Evolutionary conservation across 1,140 invertebrate species (phyloP).

Genomic region (Aricia agestis): DNA sequence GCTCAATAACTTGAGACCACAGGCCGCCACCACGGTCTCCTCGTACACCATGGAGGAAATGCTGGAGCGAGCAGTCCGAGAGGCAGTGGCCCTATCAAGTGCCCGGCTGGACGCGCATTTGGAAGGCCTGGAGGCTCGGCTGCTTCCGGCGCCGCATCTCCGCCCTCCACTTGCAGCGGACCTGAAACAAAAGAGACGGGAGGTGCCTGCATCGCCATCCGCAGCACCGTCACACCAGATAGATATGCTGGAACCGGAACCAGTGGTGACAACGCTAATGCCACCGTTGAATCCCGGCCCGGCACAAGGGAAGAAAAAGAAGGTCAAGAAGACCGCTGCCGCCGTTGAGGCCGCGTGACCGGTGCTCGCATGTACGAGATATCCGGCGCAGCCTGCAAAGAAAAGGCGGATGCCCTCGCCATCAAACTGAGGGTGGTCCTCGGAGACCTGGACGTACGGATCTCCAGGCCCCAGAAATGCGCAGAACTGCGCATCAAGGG

Average conservation of each 20-base stretch:
- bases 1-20: background rate
- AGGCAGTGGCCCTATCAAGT: background rate
- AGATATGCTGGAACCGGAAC: background rate
- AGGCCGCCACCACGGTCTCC: background rate
- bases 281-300: background rate
- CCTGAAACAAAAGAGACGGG: background rate
- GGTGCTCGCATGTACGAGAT: conserved; percentile 27
- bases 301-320: background rate
- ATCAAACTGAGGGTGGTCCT: conserved; percentile 8
- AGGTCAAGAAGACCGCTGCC: background rate
- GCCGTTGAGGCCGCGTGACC: background rate
- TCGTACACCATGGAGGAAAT: background rate
- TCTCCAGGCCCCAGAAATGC: conserved; percentile 18
- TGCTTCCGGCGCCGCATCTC: background rate
- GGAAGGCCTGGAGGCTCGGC: conserved; percentile 1
- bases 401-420: conserved; percentile 25
- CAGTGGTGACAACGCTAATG: background rate
- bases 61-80: background rate
- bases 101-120: background rate
- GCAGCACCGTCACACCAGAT: background rate
- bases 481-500: conserved; percentile 12
- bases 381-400: background rate
- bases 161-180: conserved; percentile 19
- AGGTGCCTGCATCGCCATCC: too few species aligned
- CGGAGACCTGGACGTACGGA: background rate